Conservation (phyloP, 2,113 vertebrate genomes). For the Neotoma lepida region DNA sequence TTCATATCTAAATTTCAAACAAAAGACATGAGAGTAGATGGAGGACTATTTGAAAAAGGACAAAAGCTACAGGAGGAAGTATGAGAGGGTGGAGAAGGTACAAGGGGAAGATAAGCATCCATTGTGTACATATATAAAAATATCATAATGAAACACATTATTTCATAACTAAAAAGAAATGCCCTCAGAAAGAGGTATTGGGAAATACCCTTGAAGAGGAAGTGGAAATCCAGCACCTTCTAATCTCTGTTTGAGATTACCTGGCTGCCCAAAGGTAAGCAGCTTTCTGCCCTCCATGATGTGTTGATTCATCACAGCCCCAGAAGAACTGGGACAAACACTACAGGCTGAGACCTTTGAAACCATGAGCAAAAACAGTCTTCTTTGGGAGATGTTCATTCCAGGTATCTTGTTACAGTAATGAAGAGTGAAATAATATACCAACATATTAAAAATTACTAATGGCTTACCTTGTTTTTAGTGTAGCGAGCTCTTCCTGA, state of each 20-base stretch:
- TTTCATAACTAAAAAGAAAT: background rate
- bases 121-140: background rate
- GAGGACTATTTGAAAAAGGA: background rate
- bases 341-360: background rate
- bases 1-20: background rate
- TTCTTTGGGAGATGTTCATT: background rate
- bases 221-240: background rate
- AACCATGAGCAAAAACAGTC: background rate
- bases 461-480: conserved; percentile 90
- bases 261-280: background rate
- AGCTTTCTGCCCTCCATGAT: background rate
- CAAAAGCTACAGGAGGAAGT: background rate
- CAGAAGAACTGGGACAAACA: background rate
- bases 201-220: too few relatives aligned
- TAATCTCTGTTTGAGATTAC: background rate
- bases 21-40: background rate
- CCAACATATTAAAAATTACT: background rate
- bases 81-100: background rate
- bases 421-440: background rate
- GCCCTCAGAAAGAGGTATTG: background rate
- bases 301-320: background rate
- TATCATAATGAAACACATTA: background rate
- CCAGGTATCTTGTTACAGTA: background rate
- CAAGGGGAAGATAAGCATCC: background rate
- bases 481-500: conserved; percentile 95